Evolutionary conservation across 30 jellyfish, hydroid and myxozoan species (phyloP).

Genomic region (Aurelia sp.): DNA sequence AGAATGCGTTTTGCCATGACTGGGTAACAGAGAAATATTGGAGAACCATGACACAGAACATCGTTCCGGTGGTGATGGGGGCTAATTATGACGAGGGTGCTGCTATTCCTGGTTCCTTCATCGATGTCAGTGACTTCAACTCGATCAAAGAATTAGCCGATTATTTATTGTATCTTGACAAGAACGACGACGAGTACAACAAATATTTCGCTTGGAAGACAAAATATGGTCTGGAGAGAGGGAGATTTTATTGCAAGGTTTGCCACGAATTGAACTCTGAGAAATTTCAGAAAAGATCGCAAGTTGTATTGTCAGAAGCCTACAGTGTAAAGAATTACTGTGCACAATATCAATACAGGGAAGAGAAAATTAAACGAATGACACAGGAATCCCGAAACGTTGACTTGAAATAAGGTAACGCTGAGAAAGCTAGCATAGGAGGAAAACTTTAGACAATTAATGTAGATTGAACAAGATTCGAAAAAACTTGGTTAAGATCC

Average conservation of each 20-base stretch:
- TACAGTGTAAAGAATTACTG: background rate
- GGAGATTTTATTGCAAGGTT: background rate
- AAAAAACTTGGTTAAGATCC: too few species aligned
- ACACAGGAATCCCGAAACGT: background rate
- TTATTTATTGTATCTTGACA: conserved; percentile 57
- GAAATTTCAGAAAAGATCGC: background rate
- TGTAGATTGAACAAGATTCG: too few species aligned
- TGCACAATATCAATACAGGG: background rate
- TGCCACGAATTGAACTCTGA: conserved; percentile 5
- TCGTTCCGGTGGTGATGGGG: conserved; percentile 87
- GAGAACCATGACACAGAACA: conserved; percentile 49
- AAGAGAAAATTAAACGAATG: background rate
- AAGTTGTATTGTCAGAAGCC: background rate
- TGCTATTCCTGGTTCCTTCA: background rate
- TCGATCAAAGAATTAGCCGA: conserved; percentile 72
- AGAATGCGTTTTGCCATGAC: conserved; percentile 68
- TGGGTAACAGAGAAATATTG: conserved; percentile 87
- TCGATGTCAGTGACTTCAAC: background rate
- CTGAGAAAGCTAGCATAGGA: too few species aligned
- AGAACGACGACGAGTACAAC: background rate
- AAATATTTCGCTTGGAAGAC: conserved; percentile 76
- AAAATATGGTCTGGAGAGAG: conserved; percentile 32
- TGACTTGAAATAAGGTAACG: too few species aligned
- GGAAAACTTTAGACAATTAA: too few species aligned
- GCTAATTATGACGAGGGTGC: conserved; percentile 53